Evolutionary conservation across 2,113 vertebrate genomes (phyloP).

Genomic region (Naja naja): DNA sequence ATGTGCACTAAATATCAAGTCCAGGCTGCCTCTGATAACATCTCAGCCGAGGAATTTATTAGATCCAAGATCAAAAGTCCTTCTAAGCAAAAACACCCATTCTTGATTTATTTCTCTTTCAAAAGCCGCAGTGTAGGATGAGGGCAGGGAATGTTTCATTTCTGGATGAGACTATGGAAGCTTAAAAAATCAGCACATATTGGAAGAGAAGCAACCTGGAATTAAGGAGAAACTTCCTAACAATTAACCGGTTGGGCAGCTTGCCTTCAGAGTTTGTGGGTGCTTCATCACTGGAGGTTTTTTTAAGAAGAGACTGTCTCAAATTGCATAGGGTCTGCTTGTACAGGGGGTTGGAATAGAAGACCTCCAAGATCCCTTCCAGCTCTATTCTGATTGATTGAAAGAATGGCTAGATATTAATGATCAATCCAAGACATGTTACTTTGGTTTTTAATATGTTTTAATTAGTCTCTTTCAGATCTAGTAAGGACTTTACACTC

Average conservation of each 20-base stretch:
- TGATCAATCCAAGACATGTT: not conserved
- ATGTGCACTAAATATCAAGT: not conserved
- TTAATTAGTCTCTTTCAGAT: not conserved
- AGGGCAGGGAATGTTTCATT: not conserved
- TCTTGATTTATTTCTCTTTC: not conserved
- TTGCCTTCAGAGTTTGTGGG: not conserved
- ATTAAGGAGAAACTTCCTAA: not conserved
- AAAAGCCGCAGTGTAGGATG: not conserved
- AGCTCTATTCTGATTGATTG: not conserved
- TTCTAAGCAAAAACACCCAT: not conserved
- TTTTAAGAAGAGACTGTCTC: not conserved
- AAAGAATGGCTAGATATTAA: not conserved
- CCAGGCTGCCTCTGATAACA: not conserved
- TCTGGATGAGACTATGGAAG: not conserved
- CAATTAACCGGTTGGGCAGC: not conserved
- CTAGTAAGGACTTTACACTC: not conserved
- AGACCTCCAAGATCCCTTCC: not conserved
- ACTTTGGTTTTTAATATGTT: not conserved
- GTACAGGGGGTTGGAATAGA: not conserved
- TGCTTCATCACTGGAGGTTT: not conserved
- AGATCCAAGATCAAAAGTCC: not conserved
- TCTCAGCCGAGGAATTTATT: not conserved
- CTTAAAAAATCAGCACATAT: not conserved
- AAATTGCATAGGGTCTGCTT: not conserved
- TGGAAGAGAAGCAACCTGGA: not conserved